These are phyloP conservation scores for Picus viridis DNA, from an alignment of 2,797 vertebrate species.

Conservation along the genomic window DNA sequence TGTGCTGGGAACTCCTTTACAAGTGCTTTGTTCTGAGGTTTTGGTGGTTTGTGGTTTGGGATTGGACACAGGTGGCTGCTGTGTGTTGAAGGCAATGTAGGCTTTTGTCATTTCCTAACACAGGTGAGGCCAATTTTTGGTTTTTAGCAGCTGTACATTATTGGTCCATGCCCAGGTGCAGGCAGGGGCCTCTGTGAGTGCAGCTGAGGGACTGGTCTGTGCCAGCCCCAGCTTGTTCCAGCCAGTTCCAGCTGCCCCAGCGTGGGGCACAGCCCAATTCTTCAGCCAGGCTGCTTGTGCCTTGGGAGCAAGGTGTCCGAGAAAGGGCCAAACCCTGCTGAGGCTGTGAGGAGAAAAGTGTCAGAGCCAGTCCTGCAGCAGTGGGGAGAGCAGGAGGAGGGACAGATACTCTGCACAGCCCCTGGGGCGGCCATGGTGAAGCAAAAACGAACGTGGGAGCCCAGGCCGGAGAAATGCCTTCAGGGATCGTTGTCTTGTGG, in stretches of 20 bases:
- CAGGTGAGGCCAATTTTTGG: not conserved
- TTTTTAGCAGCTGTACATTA: not conserved
- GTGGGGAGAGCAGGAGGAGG: not conserved
- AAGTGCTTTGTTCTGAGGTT: not conserved
- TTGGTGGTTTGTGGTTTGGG: not conserved
- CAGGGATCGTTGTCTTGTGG: not conserved
- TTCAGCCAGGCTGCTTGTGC: fast-evolving
- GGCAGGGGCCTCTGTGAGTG: not conserved
- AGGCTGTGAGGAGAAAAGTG: fast-evolving
- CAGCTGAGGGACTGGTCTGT: not conserved
- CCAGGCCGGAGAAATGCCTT: not conserved
- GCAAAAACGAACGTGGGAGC: no score
- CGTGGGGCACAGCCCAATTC: no score
- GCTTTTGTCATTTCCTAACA: not conserved
- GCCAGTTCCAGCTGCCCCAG: not conserved
- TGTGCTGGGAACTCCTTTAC: not conserved
- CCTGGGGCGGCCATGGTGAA: fast-evolving
- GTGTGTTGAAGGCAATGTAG: fast-evolving
- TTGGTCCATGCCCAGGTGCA: fast-evolving
- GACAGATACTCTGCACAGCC: not conserved
- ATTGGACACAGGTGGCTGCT: fast-evolving
- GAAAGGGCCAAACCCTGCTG: not conserved
- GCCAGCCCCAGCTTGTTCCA: not conserved
- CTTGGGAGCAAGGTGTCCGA: fast-evolving
- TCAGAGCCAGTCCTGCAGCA: not conserved